Percentiles rank a stretch among this genome's conserved stretches.
phyloP scores from a whole-genome alignment of 2,888 invertebrate genomes.

The Sinohyriopsis cumingii region DNA sequence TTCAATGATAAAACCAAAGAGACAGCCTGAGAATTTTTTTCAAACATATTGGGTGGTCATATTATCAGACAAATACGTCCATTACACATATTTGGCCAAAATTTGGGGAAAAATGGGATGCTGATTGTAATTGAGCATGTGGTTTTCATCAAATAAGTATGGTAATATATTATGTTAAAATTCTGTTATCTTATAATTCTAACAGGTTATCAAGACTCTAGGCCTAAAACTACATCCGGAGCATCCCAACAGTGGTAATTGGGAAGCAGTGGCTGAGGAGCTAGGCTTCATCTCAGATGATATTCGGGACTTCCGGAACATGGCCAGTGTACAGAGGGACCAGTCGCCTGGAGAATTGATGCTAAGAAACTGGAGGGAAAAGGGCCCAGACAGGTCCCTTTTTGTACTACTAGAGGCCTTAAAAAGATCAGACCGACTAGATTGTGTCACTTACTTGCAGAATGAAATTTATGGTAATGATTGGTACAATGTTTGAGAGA shows the following conservation, averaged over 20 bases:
- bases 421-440: constrained; percentile 16
- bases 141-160: no score
- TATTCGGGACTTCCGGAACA: constrained; percentile 23
- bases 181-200: not conserved
- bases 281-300: constrained; percentile 27
- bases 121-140: no score
- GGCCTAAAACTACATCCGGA: constrained; percentile 23
- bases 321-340: constrained; percentile 20
- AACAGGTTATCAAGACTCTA: constrained; percentile 25
- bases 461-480: constrained; percentile 25
- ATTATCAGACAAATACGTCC: no score
- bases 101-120: no score
- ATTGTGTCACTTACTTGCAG: constrained; percentile 30
- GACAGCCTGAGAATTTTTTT: no score
- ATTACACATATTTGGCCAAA: no score
- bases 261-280: constrained; percentile 35
- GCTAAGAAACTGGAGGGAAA: constrained; percentile 27
- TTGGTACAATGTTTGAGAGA: no score
- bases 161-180: no score
- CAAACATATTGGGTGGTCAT: no score
- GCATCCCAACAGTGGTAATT: constrained; percentile 23
- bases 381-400: constrained; percentile 19
- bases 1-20: no score
- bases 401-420: constrained; percentile 29
- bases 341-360: constrained; percentile 26